These are phyloP conservation scores for Epirrhoe alternata DNA, from an alignment of 2,888 invertebrate species.

Conservation along the genomic window DNA sequence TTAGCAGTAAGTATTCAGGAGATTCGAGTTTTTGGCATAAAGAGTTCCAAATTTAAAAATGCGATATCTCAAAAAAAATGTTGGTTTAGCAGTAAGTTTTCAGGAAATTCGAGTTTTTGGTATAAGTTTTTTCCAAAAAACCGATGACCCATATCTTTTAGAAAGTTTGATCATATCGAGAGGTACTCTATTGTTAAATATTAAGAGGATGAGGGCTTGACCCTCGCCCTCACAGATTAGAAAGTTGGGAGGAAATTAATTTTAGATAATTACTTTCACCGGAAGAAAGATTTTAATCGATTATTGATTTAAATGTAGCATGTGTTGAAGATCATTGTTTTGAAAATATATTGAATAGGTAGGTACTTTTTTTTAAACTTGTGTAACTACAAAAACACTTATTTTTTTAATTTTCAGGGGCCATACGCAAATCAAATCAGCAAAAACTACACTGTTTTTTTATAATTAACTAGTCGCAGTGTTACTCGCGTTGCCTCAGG, in stretches of 20 bases:
- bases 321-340: conserved; percentile 1
- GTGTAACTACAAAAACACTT: no score
- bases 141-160: conserved; percentile 3
- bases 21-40: no score
- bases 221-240: conserved; percentile 45
- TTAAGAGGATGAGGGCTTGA: conserved; percentile 34
- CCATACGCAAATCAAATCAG: no score
- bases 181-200: conserved; percentile 25
- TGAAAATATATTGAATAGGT: no score
- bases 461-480: no score
- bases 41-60: no score
- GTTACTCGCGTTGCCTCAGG: no score
- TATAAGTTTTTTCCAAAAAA: background rate
- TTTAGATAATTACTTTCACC: conserved; percentile 58
- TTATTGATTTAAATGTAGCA: conserved; percentile 4
- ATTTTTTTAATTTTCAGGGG: no score
- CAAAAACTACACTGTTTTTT: no score
- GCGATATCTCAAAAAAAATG: no score
- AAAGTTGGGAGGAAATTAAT: conserved; percentile 54
- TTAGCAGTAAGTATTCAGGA: no score
- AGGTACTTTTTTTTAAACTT: no score
- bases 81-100: background rate
- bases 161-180: conserved; percentile 22
- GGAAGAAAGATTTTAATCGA: conserved; percentile 48
- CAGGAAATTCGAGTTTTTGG: background rate